phyloP scores from a whole-genome alignment of 2,797 vertebrate species.

The Tamandua tetradactyla region DNA sequence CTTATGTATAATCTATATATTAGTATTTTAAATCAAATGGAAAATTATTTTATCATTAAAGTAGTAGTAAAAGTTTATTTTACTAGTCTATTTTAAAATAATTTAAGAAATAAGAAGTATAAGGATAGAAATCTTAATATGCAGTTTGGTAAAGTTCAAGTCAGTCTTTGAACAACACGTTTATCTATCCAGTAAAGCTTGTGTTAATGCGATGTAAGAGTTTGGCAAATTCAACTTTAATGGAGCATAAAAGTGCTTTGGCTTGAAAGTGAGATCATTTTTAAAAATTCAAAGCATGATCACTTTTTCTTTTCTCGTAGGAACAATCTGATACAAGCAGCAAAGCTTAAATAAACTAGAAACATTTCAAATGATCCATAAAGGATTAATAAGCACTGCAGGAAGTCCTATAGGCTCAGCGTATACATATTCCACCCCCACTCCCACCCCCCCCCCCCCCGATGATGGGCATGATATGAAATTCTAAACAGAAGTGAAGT shows the following conservation, averaged over 20 bases:
- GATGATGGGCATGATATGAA: conserved; percentile 86
- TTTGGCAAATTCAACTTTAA: conserved; percentile 90
- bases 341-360: conserved; percentile 91
- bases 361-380: conserved; percentile 93
- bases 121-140: conserved; percentile 87
- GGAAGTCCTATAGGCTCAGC: conserved; percentile 90
- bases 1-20: conserved; percentile 41
- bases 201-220: conserved; percentile 89
- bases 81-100: conserved; percentile 78
- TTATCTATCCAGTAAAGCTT: conserved; percentile 89
- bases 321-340: conserved; percentile 91
- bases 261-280: conserved; percentile 91
- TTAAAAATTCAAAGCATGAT: conserved; percentile 92
- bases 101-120: conserved; percentile 78
- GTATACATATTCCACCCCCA: conserved; percentile 89
- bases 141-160: conserved; percentile 90
- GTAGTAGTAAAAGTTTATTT: conserved; percentile 61
- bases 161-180: conserved; percentile 86
- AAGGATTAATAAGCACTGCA: conserved; percentile 91
- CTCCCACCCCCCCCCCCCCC: conserved; percentile 83
- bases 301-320: conserved; percentile 87
- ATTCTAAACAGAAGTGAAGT: conserved; percentile 88
- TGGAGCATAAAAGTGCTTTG: conserved; percentile 92
- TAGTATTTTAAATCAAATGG: conserved; percentile 42
- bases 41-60: conserved; percentile 51